Evolutionary conservation across 2,888 invertebrate genomes (phyloP), one percentile per base, ranked within the genome.

Genomic region (Sinodicranocentrus sp.): DNA sequence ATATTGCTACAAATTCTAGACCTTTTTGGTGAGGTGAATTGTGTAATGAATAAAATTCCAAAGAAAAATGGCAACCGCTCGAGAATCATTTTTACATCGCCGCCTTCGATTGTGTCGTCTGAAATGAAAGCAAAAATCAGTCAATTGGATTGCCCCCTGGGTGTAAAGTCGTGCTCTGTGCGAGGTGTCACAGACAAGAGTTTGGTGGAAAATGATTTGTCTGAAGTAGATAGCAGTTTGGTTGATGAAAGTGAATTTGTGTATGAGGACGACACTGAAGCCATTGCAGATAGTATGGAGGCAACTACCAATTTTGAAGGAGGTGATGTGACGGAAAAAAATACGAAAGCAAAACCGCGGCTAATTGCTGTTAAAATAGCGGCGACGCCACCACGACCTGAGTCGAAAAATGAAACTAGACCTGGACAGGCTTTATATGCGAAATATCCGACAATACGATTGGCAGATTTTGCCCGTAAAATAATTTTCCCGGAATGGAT

Each of bases 401-500:
- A 63, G 10, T 61, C 76, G 28, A 76, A 39, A 26, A 83, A 83
- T 33, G 65, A 23, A 1, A 52, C 54, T 0, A 70, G 39, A 59
- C 71, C 75, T 0, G 19, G 63, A 17, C 48, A 52, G 1, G 26
- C 63, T 6, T 26, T 83, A 8, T 83, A 83, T 28, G 63, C 52
- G 21, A 83, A 77, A 17, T 83, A 84, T 71, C 87, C 86, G 1
- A 86, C 88, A 5, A 84, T 88, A 13, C 77, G 86, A 19, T 72
- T 88, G 10, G 88, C 86, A 26, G 86, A 87, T 80, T 79, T 88
- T 44, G 88, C 86, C n/a, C 71, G 86, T 1, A 84, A 84, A 75
- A 76, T 86, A 43, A 85, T 88, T 15, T 88, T 87, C 57, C 88
- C 88, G 21, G 85, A 85, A 23, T 88, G 88, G 88, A 77, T 88